These are phyloP conservation scores for Spheniscus humboldti DNA, from an alignment of 2,797 vertebrate species.

Conservation along the genomic window DNA sequence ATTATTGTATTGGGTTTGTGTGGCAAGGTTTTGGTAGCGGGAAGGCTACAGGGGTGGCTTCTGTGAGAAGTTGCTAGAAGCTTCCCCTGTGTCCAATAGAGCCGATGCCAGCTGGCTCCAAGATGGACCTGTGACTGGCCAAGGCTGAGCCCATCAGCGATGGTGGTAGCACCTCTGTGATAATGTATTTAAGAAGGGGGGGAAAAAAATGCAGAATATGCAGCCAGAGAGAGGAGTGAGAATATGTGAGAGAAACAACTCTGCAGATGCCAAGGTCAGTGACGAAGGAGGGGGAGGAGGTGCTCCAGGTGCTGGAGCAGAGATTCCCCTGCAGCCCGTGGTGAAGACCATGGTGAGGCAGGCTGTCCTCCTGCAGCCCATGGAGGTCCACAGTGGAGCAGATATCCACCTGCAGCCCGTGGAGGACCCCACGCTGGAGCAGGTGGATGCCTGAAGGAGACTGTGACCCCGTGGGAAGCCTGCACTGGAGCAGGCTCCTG, in stretches of 20 bases:
- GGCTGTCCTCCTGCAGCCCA: background rate
- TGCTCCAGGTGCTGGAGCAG: background rate
- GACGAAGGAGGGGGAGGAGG: background rate
- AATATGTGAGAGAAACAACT: background rate
- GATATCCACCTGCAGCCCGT: background rate
- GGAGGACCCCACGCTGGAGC: background rate
- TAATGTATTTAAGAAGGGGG: background rate
- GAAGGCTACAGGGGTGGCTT: background rate
- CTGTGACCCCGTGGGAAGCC: background rate
- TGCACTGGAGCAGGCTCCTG: background rate
- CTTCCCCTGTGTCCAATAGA: background rate
- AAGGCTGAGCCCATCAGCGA: background rate
- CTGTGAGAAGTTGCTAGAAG: background rate
- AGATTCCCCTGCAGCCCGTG: background rate
- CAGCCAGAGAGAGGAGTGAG: background rate
- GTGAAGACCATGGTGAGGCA: background rate
- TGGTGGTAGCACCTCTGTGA: no score
- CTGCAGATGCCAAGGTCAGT: background rate
- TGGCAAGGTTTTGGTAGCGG: background rate
- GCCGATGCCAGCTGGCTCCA: background rate
- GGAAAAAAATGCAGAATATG: no score
- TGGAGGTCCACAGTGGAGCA: background rate
- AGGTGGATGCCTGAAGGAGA: background rate
- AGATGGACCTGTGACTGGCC: background rate
- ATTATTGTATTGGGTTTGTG: background rate